Evolutionary conservation across 2,113 vertebrate genomes (phyloP).

Genomic region (Mesoclemmys tuberculata): DNA sequence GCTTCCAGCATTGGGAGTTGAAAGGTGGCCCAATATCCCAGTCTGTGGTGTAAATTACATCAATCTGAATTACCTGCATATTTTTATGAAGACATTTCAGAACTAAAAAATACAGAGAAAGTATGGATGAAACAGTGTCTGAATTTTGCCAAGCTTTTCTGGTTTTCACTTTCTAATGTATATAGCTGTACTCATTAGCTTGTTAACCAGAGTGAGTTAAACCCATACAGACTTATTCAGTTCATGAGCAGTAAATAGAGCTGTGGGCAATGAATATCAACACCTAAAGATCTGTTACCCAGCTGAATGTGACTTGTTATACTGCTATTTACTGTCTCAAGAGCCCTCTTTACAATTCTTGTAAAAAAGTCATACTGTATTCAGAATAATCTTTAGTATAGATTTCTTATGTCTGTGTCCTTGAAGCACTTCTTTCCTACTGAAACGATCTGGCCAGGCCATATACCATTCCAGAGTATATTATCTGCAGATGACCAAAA

Average conservation of each 20-base stretch:
- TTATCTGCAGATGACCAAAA: neutral
- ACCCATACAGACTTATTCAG: neutral
- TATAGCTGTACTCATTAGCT: neutral
- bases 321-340: conserved; percentile 16
- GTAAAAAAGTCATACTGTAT: neutral
- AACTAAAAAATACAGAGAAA: neutral
- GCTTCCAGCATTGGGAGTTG: neutral
- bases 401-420: neutral
- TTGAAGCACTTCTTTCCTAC: neutral
- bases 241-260: conserved; percentile 14
- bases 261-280: neutral
- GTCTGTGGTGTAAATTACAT: neutral
- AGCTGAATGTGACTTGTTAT: neutral
- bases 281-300: neutral
- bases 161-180: neutral
- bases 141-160: neutral
- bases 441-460: neutral
- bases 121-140: neutral
- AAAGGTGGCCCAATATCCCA: neutral
- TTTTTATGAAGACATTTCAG: neutral
- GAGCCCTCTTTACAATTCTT: neutral
- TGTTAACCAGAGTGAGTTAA: neutral
- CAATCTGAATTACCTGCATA: neutral
- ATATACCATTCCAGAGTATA: neutral
- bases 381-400: neutral